Conservation (phyloP, 2,113 vertebrate genomes). For the Tragelaphus imberbis region DNA sequence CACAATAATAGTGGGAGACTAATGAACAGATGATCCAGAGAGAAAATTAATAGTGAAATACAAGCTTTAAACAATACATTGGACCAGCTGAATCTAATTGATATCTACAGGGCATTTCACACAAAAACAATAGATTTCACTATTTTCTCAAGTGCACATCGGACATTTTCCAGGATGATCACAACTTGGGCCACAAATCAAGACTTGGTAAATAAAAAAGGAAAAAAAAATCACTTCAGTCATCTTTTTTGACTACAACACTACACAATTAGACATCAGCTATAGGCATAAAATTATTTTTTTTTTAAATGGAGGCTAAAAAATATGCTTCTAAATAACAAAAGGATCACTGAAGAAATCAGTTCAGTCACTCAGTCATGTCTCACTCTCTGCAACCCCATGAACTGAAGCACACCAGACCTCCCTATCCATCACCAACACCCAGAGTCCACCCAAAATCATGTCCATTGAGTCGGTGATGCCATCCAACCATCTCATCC, state of each 20-base stretch:
- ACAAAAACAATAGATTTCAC: background rate
- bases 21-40: no score
- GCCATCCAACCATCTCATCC: background rate
- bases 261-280: background rate
- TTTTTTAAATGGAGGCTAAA: background rate
- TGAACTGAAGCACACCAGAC: accelerated
- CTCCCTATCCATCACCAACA: background rate
- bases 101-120: no score
- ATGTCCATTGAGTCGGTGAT: background rate
- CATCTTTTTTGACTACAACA: background rate
- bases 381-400: background rate
- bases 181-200: background rate
- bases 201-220: background rate
- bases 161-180: no score
- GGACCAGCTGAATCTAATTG: no score
- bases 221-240: background rate
- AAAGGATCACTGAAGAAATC: background rate
- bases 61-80: no score
- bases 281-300: background rate
- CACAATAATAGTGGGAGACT: no score
- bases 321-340: background rate
- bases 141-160: background rate
- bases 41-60: no score
- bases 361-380: background rate
- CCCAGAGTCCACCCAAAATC: background rate